Evolutionary conservation across 2,113 vertebrate genomes (phyloP).

Genomic region (Malurus melanocephalus): DNA sequence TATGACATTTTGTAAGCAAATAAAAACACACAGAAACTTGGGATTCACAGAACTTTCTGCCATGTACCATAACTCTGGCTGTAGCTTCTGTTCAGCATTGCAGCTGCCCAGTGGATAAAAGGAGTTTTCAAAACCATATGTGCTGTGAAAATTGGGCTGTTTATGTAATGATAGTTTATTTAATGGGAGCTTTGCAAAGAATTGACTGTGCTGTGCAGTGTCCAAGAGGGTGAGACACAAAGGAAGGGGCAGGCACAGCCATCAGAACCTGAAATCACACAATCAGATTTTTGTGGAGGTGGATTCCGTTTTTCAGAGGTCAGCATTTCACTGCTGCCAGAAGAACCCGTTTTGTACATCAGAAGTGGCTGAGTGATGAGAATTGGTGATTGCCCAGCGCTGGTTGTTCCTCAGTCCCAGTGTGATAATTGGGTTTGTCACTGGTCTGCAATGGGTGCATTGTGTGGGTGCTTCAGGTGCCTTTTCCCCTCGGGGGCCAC

Average conservation of each 20-base stretch:
- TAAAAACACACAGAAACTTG: background rate
- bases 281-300: background rate
- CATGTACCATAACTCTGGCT: background rate
- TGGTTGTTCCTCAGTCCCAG: background rate
- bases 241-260: background rate
- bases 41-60: background rate
- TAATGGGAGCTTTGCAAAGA: background rate
- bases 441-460: background rate
- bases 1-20: background rate
- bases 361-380: background rate
- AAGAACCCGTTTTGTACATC: rapidly evolving
- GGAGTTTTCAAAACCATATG: background rate
- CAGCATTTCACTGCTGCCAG: background rate
- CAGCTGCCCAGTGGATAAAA: background rate
- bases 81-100: background rate
- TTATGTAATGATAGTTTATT: background rate
- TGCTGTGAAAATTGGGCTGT: background rate
- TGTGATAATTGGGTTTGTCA: background rate
- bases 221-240: background rate
- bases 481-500: background rate
- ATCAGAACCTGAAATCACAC: background rate
- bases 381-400: background rate
- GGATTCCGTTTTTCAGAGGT: background rate
- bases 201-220: background rate
- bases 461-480: background rate